Evolutionary conservation across 2,113 vertebrate genomes (phyloP).

Genomic region (Callithrix jacchus): DNA sequence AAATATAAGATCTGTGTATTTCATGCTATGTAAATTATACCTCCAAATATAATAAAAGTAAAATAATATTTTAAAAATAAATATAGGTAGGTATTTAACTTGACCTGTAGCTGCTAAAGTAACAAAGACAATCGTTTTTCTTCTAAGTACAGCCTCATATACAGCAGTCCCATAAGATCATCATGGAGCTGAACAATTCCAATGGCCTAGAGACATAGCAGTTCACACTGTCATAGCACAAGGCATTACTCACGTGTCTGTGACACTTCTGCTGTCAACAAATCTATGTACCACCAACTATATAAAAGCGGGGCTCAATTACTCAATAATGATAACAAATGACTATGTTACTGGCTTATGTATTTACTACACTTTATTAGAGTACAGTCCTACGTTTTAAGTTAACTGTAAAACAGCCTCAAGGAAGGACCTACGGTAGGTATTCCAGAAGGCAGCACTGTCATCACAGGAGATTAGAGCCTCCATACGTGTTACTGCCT

Average conservation of each 20-base stretch:
- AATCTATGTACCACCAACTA: neutral
- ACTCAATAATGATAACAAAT: neutral
- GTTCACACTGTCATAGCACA: neutral
- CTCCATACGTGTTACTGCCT: neutral
- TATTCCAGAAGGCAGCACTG: neutral
- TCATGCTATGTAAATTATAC: neutral
- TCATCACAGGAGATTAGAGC: neutral
- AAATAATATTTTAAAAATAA: constrained; percentile 9
- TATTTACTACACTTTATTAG: neutral
- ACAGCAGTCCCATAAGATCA: neutral
- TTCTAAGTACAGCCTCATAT: neutral
- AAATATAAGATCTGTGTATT: neutral
- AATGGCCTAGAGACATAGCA: neutral
- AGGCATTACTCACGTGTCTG: neutral
- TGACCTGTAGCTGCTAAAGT: neutral
- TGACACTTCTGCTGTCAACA: neutral
- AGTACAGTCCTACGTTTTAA: neutral
- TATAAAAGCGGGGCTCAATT: neutral
- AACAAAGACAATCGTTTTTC: neutral
- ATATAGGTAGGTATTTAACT: neutral
- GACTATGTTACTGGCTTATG: neutral
- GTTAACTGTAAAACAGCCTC: neutral
- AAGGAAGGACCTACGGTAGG: neutral
- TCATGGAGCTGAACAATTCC: neutral
- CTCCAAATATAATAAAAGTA: neutral